These are phyloP conservation scores for Temnothorax rugatulus DNA, from an alignment of 2,888 invertebrate genomes.

Conservation along the genomic window DNA sequence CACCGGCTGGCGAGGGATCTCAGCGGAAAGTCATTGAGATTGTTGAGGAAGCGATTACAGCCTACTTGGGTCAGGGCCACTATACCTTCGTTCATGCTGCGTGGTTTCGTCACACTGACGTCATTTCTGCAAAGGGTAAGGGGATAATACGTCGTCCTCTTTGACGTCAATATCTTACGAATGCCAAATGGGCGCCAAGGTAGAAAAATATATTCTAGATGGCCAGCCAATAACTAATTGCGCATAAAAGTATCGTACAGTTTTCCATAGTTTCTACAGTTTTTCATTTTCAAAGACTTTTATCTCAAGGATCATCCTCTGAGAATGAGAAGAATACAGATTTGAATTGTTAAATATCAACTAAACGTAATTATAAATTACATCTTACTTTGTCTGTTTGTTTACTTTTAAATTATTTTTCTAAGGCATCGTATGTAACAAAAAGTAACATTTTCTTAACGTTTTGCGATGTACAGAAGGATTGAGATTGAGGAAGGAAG, in stretches of 20 bases:
- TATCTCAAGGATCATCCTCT: neutral
- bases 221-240: neutral
- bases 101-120: conserved; percentile 93
- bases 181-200: neutral
- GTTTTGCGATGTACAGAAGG: neutral
- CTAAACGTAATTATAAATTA: neutral
- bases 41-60: conserved; percentile 90
- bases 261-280: neutral
- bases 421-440: neutral
- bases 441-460: neutral
- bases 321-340: neutral
- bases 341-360: neutral
- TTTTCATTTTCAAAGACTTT: neutral
- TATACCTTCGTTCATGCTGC: conserved; percentile 93
- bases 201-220: neutral
- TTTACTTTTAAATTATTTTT: neutral
- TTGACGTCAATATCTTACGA: neutral
- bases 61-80: conserved; percentile 92
- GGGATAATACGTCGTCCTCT: conserved; percentile 19
- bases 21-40: conserved; percentile 89
- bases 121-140: conserved; percentile 93
- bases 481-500: neutral
- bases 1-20: conserved; percentile 90
- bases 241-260: neutral
- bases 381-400: neutral